Conservation (phyloP, 2,113 vertebrate species). For the Thamnaconus septentrionalis region DNA sequence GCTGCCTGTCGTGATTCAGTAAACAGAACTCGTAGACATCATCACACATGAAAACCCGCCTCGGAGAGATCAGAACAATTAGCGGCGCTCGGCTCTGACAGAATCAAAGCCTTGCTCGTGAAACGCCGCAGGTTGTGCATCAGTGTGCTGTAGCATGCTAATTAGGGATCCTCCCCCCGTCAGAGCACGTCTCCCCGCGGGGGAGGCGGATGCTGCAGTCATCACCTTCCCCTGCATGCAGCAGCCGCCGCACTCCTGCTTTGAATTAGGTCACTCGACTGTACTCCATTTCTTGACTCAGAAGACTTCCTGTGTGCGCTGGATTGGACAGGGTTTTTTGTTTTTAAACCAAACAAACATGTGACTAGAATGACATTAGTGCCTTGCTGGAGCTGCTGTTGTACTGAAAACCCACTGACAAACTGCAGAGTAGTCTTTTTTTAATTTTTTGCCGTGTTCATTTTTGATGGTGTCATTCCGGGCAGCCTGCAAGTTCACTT, state of each 20-base stretch:
- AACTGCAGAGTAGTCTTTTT: not conserved
- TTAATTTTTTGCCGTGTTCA: constrained; percentile 4
- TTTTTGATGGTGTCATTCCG: constrained; percentile 15
- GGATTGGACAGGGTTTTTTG: too few species aligned
- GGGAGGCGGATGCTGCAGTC: not conserved
- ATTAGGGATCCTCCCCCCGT: constrained; percentile 25
- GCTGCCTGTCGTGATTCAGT: constrained; percentile 11
- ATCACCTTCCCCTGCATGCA: constrained; percentile 37
- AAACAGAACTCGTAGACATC: not conserved
- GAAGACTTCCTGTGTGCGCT: constrained; percentile 14
- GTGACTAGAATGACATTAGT: too few species aligned
- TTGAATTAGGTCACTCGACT: constrained; percentile 23
- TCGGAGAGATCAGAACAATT: not conserved
- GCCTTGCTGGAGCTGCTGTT: constrained; percentile 8
- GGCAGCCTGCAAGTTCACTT: too few species aligned
- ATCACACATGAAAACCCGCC: not conserved
- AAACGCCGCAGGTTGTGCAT: constrained; percentile 33
- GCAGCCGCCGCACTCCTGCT: not conserved
- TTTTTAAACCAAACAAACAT: too few species aligned
- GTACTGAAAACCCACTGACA: not conserved
- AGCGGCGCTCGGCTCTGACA: not conserved
- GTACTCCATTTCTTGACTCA: constrained; percentile 21
- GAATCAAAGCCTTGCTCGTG: constrained; percentile 17
- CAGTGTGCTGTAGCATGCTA: constrained; percentile 27
- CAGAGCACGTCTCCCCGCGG: constrained; percentile 24